Base-by-base conservation (phyloP, 2,797 vertebrate genomes). In the Cheirogaleus major region DNA sequence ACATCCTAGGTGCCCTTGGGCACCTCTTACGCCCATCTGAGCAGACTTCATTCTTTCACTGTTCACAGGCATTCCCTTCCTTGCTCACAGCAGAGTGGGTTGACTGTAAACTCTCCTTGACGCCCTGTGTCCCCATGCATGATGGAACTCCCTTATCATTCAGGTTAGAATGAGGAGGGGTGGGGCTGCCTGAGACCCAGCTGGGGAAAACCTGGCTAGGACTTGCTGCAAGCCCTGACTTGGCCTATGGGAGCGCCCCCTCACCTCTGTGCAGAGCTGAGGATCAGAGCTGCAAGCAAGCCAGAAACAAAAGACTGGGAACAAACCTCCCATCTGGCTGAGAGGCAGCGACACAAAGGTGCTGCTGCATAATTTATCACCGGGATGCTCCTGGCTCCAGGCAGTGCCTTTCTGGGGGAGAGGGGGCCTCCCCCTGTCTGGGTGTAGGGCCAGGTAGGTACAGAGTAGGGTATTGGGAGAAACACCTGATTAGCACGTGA, bases 291-390 rank as follows among this genome's bases (percentile, higher is more conserved):
- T 96, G 88, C 32, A 61, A 98, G 98, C 98, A 98, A 98, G 98
- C 97, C 96, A 82, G 97, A 98, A 98, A 98, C 98, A 98, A 98
- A 98, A 98, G 98, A 93, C 97, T 94, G 86, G 95, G 96, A 98
- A 97, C 98, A 95, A 98, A 98, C 97, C 97, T 98, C 98, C 98
- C 96, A 78, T 98, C 98, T 98, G 97, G 98, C 97, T 97, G 98
- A 96, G 97, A 98, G 97, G 98, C 98, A 96, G 97, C 79, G 23
- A 93, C 98, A 98, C 98, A 98, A 98, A 98, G 97, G 98, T 98
- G 97, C 97, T 98, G 98, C 98, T 98, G 96, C 97, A 97, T 98
- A 98, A 98, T 98, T 98, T 98, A 98, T 98, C 98, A 97, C 97
- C 92, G 32, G 79, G 78, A 91, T 97, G 84, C 97, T 98, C 98